phyloP scores from a whole-genome alignment of 2,888 invertebrate species.

The Microctonus hyperodae region DNA sequence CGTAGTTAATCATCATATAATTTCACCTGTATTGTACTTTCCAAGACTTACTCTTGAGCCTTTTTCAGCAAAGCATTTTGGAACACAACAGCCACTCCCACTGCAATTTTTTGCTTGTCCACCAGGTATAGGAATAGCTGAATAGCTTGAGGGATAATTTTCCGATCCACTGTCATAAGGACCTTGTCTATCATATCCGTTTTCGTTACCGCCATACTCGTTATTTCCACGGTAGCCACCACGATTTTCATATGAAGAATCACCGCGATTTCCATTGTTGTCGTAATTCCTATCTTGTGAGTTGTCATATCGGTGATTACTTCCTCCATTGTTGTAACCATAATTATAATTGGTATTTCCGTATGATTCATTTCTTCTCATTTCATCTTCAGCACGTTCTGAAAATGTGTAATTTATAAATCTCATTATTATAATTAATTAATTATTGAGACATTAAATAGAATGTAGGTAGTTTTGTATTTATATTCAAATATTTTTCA shows the following conservation, averaged over 20 bases:
- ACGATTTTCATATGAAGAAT: constrained; percentile 2
- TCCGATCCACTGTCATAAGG: constrained; percentile 34
- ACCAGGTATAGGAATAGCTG: constrained; percentile 64
- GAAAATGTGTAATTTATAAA: neutral
- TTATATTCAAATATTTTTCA: too few relatives aligned
- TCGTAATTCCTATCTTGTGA: constrained; percentile 1
- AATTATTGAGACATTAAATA: neutral
- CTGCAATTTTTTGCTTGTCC: constrained; percentile 69
- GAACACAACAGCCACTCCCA: constrained; percentile 75
- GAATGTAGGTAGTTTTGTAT: neutral
- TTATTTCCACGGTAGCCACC: neutral
- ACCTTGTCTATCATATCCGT: constrained; percentile 21
- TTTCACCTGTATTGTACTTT: constrained; percentile 9
- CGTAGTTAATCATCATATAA: neutral
- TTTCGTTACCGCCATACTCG: constrained; percentile 2
- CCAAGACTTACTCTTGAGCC: constrained; percentile 75
- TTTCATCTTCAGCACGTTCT: neutral
- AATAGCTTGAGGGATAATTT: constrained; percentile 63
- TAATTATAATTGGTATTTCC: neutral
- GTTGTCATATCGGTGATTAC: neutral
- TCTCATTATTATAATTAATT: neutral
- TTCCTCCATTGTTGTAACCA: neutral
- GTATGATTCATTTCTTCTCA: constrained; percentile 12
- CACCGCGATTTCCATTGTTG: constrained; percentile 3
- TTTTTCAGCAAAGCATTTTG: constrained; percentile 90